Conservation (phyloP, 2,797 vertebrate genomes). For the Gorsachius magnificus region DNA sequence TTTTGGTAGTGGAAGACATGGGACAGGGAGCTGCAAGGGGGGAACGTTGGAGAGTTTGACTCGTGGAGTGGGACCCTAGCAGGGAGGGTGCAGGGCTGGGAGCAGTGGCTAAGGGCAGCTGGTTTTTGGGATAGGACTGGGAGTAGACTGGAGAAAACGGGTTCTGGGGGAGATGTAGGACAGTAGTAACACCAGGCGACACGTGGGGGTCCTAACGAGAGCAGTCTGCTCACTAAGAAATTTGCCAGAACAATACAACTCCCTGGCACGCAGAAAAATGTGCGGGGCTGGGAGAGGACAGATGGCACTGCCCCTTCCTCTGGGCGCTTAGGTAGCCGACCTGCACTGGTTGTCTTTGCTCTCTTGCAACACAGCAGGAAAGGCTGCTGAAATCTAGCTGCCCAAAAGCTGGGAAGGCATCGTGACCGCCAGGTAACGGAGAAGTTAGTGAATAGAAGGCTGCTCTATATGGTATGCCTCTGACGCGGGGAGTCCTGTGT, state of each 20-base stretch:
- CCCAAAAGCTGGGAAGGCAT: not conserved
- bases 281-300: not conserved
- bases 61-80: not conserved
- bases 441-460: not conserved
- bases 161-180: not conserved
- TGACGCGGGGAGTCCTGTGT: not conserved
- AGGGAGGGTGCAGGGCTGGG: not conserved
- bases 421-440: not conserved
- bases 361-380: not conserved
- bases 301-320: not conserved
- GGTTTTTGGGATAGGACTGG: not conserved
- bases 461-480: not conserved
- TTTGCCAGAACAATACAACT: not conserved
- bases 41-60: not conserved
- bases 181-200: too few relatives aligned
- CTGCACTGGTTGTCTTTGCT: not conserved
- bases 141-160: not conserved
- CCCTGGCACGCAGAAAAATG: not conserved
- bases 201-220: fast-evolving
- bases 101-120: not conserved
- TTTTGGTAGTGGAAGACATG: not conserved
- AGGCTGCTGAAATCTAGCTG: not conserved
- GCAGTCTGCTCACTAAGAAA: not conserved
- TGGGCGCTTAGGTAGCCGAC: fast-evolving
- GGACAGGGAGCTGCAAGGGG: not conserved